Percentiles rank a stretch among this genome's conserved stretches.
Evolutionary conservation across 35 echinoderm and acorn worm genomes (phyloP).

Genomic region (Lytechinus variegatus): DNA sequence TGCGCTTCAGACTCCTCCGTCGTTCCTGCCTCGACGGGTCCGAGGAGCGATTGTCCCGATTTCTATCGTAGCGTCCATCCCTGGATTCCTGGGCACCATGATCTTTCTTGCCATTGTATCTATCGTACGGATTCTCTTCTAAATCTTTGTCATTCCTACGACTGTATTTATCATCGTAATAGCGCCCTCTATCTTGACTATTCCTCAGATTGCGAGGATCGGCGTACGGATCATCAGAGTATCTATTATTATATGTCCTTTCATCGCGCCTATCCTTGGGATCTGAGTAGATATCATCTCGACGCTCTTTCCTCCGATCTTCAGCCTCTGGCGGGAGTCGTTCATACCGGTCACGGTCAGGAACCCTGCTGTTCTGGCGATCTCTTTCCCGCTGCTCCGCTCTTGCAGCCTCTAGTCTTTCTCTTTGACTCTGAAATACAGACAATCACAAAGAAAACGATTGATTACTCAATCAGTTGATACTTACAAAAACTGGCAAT

Average conservation of each 20-base stretch:
- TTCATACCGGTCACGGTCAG: slow-evolving; percentile 41
- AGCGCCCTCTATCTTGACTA: background rate
- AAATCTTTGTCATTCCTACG: slow-evolving; percentile 41
- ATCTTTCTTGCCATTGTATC: slow-evolving; percentile 48
- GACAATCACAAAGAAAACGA: background rate
- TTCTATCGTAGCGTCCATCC: slow-evolving; percentile 50
- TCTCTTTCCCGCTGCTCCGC: slow-evolving; percentile 61
- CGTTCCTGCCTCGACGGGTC: slow-evolving; percentile 8
- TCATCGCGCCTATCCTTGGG: background rate
- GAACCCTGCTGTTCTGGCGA: slow-evolving; percentile 20
- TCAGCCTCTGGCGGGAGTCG: background rate
- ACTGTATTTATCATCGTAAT: slow-evolving; percentile 33
- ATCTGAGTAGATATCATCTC: background rate
- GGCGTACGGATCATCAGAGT: slow-evolving; percentile 22
- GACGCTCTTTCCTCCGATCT: slow-evolving; percentile 21
- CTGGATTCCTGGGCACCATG: slow-evolving; percentile 1
- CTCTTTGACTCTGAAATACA: slow-evolving; percentile 51
- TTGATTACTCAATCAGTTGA: background rate
- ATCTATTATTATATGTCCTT: background rate
- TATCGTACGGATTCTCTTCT: slow-evolving; percentile 59
- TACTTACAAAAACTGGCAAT: too few species aligned
- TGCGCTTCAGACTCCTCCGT: slow-evolving; percentile 43
- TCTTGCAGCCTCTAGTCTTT: slow-evolving; percentile 61
- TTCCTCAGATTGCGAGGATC: slow-evolving; percentile 13
- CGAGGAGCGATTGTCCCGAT: slow-evolving; percentile 40